phyloP scores from a whole-genome alignment of 2,113 vertebrate genomes.

The Peucedramus taeniatus region DNA sequence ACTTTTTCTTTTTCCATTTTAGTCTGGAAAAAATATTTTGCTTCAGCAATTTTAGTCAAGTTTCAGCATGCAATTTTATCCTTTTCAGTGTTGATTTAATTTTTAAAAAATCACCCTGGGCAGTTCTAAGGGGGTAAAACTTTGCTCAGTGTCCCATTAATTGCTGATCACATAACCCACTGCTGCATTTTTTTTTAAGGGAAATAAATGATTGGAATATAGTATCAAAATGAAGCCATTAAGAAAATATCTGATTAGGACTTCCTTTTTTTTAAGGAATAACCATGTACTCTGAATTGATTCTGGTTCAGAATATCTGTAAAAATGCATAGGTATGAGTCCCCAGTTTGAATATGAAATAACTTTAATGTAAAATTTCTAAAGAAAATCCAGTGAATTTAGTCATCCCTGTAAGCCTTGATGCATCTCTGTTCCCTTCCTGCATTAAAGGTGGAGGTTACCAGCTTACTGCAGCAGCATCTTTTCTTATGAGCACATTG shows the following conservation, averaged over 20 bases:
- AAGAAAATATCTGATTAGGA: neutral
- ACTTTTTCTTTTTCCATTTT: neutral
- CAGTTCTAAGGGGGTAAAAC: neutral
- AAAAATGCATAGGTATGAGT: neutral
- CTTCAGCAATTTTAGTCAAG: neutral
- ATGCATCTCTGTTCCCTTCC: neutral
- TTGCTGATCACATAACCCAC: neutral
- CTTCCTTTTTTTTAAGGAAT: neutral
- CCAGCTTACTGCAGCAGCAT: neutral
- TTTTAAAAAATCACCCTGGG: neutral
- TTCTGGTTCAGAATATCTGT: neutral
- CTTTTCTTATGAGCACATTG: neutral
- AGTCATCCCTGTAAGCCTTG: neutral
- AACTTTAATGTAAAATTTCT: neutral
- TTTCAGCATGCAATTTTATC: neutral
- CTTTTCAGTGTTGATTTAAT: neutral
- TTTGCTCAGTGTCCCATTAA: neutral
- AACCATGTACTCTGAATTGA: neutral
- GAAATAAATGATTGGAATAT: neutral
- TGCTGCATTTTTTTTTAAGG: neutral
- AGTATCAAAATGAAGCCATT: neutral
- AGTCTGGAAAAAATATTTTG: neutral
- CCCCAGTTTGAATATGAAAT: rapidly evolving
- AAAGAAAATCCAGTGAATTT: neutral
- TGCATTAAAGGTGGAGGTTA: neutral